A percentile compares a stretch with the other conserved stretches of the same genome.
Evolutionary conservation across 1,140 invertebrate species (phyloP).

Genomic region (Carposina sasakii): DNA sequence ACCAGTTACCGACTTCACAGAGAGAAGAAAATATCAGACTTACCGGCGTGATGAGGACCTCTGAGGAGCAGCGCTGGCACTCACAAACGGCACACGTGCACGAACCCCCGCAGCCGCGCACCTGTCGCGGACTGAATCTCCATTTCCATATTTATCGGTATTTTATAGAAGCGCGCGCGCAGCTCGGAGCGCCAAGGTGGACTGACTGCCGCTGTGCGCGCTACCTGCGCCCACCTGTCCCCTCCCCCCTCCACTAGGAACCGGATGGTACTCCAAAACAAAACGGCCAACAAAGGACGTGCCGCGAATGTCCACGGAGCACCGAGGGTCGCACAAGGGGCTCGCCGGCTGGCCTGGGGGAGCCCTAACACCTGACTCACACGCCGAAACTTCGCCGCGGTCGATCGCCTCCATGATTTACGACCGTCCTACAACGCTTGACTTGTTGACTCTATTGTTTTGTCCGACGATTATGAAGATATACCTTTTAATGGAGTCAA

Average conservation of each 20-base stretch:
- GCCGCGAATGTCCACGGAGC: conserved; percentile 65
- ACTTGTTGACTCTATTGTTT: conserved; percentile 31
- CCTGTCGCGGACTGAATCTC: conserved; percentile 64
- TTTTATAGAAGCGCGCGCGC: conserved; percentile 57
- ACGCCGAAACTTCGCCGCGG: conserved; percentile 32
- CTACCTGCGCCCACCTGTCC: conserved; percentile 65
- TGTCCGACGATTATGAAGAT: conserved; percentile 8
- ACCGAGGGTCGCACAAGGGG: conserved; percentile 49
- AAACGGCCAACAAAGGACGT: conserved; percentile 70
- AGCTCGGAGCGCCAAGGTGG: conserved; percentile 51
- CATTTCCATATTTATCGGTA: conserved; percentile 59
- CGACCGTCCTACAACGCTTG: conserved; percentile 28
- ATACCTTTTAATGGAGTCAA: conserved; percentile 7
- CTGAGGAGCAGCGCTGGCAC: conserved; percentile 51
- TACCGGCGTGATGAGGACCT: conserved; percentile 35
- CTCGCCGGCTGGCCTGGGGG: conserved; percentile 57
- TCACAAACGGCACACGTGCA: conserved; percentile 70
- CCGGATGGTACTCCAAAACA: conserved; percentile 70
- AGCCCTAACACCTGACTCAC: conserved; percentile 59
- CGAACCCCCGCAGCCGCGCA: conserved; percentile 62
- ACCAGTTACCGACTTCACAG: conserved; percentile 33
- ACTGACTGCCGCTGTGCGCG: conserved; percentile 55
- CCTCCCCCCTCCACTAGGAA: conserved; percentile 61
- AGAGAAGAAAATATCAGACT: conserved; percentile 36
- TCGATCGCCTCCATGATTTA: conserved; percentile 43